Percentiles rank a stretch among this genome's conserved stretches.
These are phyloP conservation scores for Sinocyclocheilus maitianheensis DNA, from an alignment of 2,113 vertebrate species.

Conservation along the genomic window DNA sequence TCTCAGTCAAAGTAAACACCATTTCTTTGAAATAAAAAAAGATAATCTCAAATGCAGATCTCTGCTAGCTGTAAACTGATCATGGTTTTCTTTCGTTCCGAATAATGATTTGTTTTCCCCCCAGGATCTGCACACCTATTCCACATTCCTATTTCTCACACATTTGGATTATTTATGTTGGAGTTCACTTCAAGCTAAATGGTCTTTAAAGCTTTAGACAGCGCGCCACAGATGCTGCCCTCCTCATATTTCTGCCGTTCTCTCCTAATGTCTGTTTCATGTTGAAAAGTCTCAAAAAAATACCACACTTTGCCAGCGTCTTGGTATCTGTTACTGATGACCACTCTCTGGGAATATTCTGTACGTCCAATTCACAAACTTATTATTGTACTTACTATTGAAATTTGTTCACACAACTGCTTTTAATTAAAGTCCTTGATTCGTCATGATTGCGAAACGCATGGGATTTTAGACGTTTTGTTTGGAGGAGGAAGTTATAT, in stretches of 20 bases:
- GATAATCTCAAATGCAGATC: slow-evolving; percentile 32
- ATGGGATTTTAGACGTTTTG: slow-evolving; percentile 15
- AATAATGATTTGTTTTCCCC: slow-evolving; percentile 38
- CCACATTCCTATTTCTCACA: slow-evolving; percentile 39
- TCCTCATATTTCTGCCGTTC: neutral
- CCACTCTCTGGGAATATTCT: slow-evolving; percentile 35
- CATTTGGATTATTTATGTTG: slow-evolving; percentile 42
- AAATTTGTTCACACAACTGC: slow-evolving; percentile 40
- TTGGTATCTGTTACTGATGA: slow-evolving; percentile 6
- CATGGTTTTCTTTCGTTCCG: slow-evolving; percentile 6
- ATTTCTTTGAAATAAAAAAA: slow-evolving; percentile 21
- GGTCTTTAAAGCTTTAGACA: slow-evolving; percentile 31
- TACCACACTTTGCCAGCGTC: neutral
- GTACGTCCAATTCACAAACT: slow-evolving; percentile 24
- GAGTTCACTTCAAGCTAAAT: slow-evolving; percentile 21
- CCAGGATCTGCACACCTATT: neutral
- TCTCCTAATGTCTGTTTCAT: slow-evolving; percentile 39
- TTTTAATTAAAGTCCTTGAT: slow-evolving; percentile 44
- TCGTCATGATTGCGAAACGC: slow-evolving; percentile 41
- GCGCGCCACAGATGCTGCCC: slow-evolving; percentile 3
- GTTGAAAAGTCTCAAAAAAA: slow-evolving; percentile 18
- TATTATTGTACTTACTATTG: neutral
- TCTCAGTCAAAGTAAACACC: neutral
- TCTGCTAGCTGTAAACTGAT: slow-evolving; percentile 6
- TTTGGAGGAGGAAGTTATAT: slow-evolving; percentile 46